Evolutionary conservation across 2,888 invertebrate species (phyloP).

Genomic region (Sinopyrophorus schimmeli): DNA sequence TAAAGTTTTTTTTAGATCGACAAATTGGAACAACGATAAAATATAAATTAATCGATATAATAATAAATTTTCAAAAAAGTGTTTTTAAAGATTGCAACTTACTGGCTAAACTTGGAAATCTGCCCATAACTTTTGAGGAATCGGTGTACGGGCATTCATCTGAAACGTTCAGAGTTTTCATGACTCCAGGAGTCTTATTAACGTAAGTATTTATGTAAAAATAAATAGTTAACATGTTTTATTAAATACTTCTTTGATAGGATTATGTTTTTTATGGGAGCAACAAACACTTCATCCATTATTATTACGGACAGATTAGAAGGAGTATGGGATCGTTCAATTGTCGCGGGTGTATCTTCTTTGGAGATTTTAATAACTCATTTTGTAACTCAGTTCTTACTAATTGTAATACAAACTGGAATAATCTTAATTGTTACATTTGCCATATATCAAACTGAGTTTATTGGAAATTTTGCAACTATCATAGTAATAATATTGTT

Average conservation of each 20-base stretch:
- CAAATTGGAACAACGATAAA: constrained; percentile 79
- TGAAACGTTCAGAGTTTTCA: constrained; percentile 75
- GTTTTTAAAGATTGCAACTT: constrained; percentile 68
- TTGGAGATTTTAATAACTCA: constrained; percentile 82
- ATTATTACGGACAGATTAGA: constrained; percentile 80
- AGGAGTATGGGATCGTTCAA: constrained; percentile 84
- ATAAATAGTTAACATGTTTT: background rate
- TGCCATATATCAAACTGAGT: constrained; percentile 63
- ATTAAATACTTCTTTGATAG: constrained; percentile 55
- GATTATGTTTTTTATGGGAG: constrained; percentile 82
- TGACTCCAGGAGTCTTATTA: constrained; percentile 82
- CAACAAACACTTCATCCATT: constrained; percentile 79
- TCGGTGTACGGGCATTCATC: constrained; percentile 71
- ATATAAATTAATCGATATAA: constrained; percentile 68
- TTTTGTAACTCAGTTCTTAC: constrained; percentile 70
- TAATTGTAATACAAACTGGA: constrained; percentile 72
- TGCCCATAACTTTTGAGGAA: constrained; percentile 69
- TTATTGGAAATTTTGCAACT: constrained; percentile 63
- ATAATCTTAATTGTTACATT: constrained; percentile 67
- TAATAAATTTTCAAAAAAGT: constrained; percentile 66
- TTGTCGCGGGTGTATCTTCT: constrained; percentile 82
- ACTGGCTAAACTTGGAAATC: constrained; percentile 59
- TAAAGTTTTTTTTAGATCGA: constrained; percentile 66
- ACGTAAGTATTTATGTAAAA: constrained; percentile 54
- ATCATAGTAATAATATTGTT: constrained; percentile 69